Conservation (phyloP, 2,888 invertebrate genomes). For the Philereme transversata region DNA sequence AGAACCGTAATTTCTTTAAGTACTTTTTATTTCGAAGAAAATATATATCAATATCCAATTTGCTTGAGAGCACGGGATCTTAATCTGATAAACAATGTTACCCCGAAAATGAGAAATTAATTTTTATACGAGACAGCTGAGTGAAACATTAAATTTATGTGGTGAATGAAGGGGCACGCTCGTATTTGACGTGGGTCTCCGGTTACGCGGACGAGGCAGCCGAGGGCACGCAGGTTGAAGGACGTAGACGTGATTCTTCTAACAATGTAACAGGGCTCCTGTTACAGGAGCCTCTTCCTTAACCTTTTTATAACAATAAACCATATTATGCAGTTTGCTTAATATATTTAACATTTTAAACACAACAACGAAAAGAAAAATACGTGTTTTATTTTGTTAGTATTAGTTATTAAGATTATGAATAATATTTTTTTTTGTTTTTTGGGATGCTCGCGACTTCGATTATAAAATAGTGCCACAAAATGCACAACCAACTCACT, state of each 20-base stretch:
- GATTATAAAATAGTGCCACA: no score
- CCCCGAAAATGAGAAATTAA: conserved; percentile 28
- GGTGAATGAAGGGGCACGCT: conserved; percentile 23
- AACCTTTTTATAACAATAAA: conserved; percentile 25
- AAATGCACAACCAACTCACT: no score
- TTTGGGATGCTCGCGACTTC: no score
- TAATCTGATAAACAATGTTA: conserved; percentile 26
- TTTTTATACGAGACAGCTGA: conserved; percentile 29
- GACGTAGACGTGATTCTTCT: conserved; percentile 27
- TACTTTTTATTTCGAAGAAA: conserved; percentile 11
- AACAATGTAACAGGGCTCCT: conserved; percentile 30
- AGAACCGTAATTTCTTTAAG: no score
- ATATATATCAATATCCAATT: conserved; percentile 24
- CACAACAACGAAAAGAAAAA: neutral
- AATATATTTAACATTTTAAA: conserved; percentile 1
- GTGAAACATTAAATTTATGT: conserved; percentile 31
- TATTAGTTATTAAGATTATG: no score
- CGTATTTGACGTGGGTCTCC: conserved; percentile 32
- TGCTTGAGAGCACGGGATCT: conserved; percentile 12
- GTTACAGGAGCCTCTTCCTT: conserved; percentile 17
- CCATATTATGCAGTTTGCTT: conserved; percentile 14
- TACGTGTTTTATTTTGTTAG: no score
- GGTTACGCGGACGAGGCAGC: conserved; percentile 15
- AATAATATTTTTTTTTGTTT: no score
- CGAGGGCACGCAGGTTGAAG: conserved; percentile 14